These are phyloP conservation scores for Kryptopterus vitreolus DNA, from an alignment of 2,797 vertebrate genomes.

Conservation along the genomic window DNA sequence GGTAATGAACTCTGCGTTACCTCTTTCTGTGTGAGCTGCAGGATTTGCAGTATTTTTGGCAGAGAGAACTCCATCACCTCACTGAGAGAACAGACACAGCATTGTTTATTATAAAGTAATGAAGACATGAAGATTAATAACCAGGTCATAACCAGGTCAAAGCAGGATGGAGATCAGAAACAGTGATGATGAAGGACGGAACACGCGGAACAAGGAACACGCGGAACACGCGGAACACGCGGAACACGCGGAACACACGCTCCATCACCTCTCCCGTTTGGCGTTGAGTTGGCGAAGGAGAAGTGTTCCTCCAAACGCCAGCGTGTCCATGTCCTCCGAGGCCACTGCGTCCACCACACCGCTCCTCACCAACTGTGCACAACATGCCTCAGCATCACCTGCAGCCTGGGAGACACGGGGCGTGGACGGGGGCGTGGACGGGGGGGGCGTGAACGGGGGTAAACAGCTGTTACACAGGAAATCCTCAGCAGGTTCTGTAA, in stretches of 20 bases:
- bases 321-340: conserved; percentile 84
- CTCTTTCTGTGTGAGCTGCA: conserved; percentile 72
- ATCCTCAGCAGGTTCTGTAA: no score
- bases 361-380: conserved; percentile 72
- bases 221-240: no score
- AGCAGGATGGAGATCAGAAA: no score
- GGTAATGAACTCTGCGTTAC: conserved; percentile 60
- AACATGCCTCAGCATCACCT: conserved; percentile 79
- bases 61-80: conserved; percentile 75
- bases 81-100: conserved; percentile 57
- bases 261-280: conserved; percentile 68
- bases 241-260: no score
- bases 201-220: no score
- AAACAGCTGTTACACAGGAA: no score
- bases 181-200: no score
- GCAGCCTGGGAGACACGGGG: conserved; percentile 66
- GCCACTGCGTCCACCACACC: conserved; percentile 74
- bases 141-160: not conserved
- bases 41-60: conserved; percentile 67
- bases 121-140: not conserved
- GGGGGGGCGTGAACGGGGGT: not conserved
- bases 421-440: no score
- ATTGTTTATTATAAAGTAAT: not conserved
- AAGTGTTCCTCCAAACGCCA: conserved; percentile 77
- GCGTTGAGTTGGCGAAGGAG: conserved; percentile 77